Conservation (phyloP, 2,888 invertebrate species). For the Idaea straminata region DNA sequence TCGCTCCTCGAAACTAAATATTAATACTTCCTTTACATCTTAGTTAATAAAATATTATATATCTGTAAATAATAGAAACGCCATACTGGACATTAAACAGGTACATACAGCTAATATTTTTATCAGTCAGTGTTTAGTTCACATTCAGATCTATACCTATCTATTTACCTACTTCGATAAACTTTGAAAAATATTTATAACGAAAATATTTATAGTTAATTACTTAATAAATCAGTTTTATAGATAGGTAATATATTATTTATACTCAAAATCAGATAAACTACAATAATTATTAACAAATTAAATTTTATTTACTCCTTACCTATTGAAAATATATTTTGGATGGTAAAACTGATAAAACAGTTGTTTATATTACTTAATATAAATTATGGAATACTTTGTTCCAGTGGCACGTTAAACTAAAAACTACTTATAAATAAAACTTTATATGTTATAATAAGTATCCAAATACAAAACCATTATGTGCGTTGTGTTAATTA, state of each 20-base stretch:
- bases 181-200: slow-evolving; percentile 13
- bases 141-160: background rate
- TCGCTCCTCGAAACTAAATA: background rate
- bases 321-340: background rate
- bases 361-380: slow-evolving; percentile 5
- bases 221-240: background rate
- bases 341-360: background rate
- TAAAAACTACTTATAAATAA: background rate
- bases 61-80: slow-evolving; percentile 16
- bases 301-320: background rate
- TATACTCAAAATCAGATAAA: background rate
- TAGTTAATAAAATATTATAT: background rate
- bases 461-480: background rate
- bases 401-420: slow-evolving; percentile 6
- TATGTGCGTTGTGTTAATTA: background rate
- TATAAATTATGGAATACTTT: slow-evolving; percentile 15
- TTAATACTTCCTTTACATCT: background rate
- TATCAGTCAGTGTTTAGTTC: slow-evolving; percentile 1
- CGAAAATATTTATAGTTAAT: slow-evolving; percentile 7
- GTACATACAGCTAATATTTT: slow-evolving; percentile 7
- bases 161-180: slow-evolving; percentile 10
- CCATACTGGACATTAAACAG: slow-evolving; percentile 12
- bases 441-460: background rate
- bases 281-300: background rate
- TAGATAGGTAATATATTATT: background rate